Conservation (phyloP, 53 echinoderm and acorn worm genomes). For the Echinarachnius parma region DNA sequence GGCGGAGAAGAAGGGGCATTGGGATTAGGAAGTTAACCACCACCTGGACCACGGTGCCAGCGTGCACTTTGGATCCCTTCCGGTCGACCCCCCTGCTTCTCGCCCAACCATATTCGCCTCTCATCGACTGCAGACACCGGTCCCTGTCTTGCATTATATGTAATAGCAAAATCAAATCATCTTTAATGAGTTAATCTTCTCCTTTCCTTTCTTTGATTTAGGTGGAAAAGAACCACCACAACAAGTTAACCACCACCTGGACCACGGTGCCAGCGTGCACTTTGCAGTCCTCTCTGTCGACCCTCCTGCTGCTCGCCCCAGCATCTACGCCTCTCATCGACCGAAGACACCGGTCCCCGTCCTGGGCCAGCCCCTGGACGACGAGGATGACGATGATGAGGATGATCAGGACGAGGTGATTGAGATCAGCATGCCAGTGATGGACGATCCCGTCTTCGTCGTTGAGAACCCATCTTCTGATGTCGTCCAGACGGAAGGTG, state of each 20-base stretch:
- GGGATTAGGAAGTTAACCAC: not conserved
- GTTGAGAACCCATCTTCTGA: not conserved
- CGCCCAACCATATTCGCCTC: conserved; percentile 20
- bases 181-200: too few species aligned
- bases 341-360: conserved; percentile 25
- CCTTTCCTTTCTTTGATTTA: too few species aligned
- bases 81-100: conserved; percentile 6
- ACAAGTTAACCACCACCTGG: not conserved
- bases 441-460: not conserved
- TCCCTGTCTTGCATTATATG: not conserved
- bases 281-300: conserved; percentile 4
- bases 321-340: conserved; percentile 24
- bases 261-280: conserved; percentile 34
- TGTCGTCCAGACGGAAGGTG: not conserved
- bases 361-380: too few species aligned
- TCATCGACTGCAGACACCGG: conserved; percentile 18
- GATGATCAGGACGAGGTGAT: conserved; percentile 5
- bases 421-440: not conserved
- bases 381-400: conserved; percentile 14
- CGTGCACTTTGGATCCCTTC: conserved; percentile 8
- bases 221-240: not conserved
- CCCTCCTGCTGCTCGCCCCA: not conserved
- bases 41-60: conserved; percentile 23
- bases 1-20: not conserved
- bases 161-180: too few species aligned